Evolutionary conservation across 2,797 vertebrate genomes (phyloP), one percentile per base, ranked within the genome.

Genomic region (Micromesistius poutassou): DNA sequence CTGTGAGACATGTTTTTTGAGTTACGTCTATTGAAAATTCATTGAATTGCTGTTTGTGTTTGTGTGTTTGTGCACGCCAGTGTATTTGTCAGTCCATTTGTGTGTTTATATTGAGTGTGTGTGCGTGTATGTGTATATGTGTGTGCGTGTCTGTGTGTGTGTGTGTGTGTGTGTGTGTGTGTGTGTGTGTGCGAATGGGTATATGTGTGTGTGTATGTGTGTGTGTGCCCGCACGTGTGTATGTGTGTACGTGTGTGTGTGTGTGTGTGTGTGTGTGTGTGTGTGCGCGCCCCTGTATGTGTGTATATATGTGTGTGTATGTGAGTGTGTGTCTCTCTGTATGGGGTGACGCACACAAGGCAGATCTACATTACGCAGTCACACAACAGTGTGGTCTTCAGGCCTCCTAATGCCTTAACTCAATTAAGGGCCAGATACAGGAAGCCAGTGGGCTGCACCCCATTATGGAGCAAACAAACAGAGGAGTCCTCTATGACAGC

Each of bases 361-460:
- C 62, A 66, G 62, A 66, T 66, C 62, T 66, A 66, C 62, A 66
- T 66, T 28, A 66, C 1, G 25, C 62, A 66, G 62, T 28, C 62
- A 66, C 62, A 25, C 62, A 79, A 83, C 71, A 66, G 66, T 75
- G 73, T 76, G 74, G 73, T 74, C 80, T 73, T 50, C 33, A 50
- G 77, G 72, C 50, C 30, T 71, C 30, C 42, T 84, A 83, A 86
- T 77, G 75, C 73, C 84, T 82, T 87, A 85, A 91, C 88, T 87
- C 8, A 80, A 88, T 91, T 88, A 79, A 46, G 25, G n/a, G 75
- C 73, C 36, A 10, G 46, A 83, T 79, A 80, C 87, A 91, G 85
- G 88, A 91, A 91, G 84, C 76, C 38, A 78, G 62, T 70, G 77
- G 71, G 66, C 77, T 55, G 79, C 75, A 46, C 35, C 38, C 77